Base-by-base conservation (phyloP, 2,888 invertebrate species). In the Baccha elongata region DNA sequence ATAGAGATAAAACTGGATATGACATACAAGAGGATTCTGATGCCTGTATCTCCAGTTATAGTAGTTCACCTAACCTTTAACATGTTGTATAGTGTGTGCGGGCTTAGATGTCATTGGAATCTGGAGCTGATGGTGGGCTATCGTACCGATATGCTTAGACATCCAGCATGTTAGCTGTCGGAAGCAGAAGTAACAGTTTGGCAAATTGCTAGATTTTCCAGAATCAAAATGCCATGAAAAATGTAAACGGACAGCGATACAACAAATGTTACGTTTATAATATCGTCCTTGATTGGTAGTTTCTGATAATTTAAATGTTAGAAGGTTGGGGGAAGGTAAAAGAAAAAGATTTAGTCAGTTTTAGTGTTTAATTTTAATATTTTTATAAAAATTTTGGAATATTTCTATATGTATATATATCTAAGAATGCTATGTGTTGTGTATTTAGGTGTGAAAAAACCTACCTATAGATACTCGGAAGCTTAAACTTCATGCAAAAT, bases 181-280 rank as follows among this genome's bases (percentile, higher is more conserved):
- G 83, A 83, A 78, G 83, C 83, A 83, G 83, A 83, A 83, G 83
- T 83, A 83, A 78, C 83, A 83, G 83, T 83, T 83, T 83, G 83
- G 78, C 78, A 83, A 78, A 83, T 83, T 83, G 83, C 83, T 83
- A 83, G 83, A 83, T 68, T 83, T 78, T 64, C 83, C 72, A 78
- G 62, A 83, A 72, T 50, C 83, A 72, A 78, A 78, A 67, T 73
- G 78, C 83, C 83, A 83, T 83, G 83, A 83, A 83, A 83, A 83
- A 78, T 78, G 48, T 44, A 73, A 83, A 73, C 68, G 78, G 83
- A 78, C 78, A 73, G 62, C 62, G 72, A 37, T 78, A 78, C 72
- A 78, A 58, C 58, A 55, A 67, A 72, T 68, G 44, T 50, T 64
- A 40, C 53, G 62, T 48, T 13, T 3, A 32, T n/a, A 23, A 19